A percentile compares a stretch with the other conserved stretches of the same genome.
Evolutionary conservation across 2,113 vertebrate species (phyloP).

Genomic region (Aegithalos caudatus): DNA sequence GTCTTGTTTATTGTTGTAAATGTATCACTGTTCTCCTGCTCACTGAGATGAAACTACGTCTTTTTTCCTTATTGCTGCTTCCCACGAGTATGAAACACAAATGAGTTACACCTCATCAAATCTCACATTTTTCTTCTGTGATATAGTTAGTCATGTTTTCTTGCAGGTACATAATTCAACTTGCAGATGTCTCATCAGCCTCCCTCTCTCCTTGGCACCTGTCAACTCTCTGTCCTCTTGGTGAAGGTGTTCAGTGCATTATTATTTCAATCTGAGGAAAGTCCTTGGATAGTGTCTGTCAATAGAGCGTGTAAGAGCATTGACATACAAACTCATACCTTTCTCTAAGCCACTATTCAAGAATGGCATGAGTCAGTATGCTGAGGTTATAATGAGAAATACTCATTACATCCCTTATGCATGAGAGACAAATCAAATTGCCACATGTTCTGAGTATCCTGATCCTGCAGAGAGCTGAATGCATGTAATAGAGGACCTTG

Average conservation of each 20-base stretch:
- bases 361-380: not conserved
- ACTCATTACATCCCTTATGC: not conserved
- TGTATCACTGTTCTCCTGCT: not conserved
- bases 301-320: not conserved
- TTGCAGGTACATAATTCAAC: slow-evolving; percentile 16
- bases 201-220: not conserved
- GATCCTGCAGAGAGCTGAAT: not conserved
- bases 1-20: not conserved
- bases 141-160: not conserved
- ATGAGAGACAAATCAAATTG: not conserved
- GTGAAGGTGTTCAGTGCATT: not conserved
- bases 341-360: not conserved
- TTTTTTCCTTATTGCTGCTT: not conserved
- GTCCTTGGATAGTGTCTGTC: not conserved
- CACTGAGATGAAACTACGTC: not conserved
- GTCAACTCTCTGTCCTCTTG: not conserved
- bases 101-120: not conserved
- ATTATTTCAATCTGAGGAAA: not conserved
- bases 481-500: not conserved
- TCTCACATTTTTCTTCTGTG: not conserved
- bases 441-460: not conserved
- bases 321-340: not conserved
- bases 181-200: not conserved
- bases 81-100: not conserved
- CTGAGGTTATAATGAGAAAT: not conserved